Conservation (phyloP, 2,888 invertebrate species). For the Eurytoma californica region DNA sequence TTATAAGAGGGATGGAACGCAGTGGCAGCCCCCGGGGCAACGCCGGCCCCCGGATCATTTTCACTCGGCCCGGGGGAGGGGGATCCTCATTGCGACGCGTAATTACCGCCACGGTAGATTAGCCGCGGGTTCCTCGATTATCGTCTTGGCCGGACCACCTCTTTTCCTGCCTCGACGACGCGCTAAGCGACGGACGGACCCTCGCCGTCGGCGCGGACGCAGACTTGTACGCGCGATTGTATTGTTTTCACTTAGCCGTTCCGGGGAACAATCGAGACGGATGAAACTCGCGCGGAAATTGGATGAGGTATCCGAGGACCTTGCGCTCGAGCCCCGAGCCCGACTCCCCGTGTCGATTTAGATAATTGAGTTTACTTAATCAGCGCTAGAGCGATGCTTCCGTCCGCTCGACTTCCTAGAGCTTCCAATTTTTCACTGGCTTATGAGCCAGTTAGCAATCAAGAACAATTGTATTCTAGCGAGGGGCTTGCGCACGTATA, state of each 20-base stretch:
- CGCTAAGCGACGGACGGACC: constrained; percentile 27
- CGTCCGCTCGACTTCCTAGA: no score
- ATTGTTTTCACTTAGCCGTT: constrained; percentile 55
- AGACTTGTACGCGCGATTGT: neutral
- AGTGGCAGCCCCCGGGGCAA: constrained; percentile 17
- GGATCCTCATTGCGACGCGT: constrained; percentile 58
- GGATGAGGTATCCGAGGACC: constrained; percentile 19
- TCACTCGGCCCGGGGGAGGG: constrained; percentile 56
- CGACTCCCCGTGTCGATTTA: constrained; percentile 46
- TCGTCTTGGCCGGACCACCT: constrained; percentile 25
- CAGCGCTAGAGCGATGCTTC: constrained; percentile 2
- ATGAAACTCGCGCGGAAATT: constrained; percentile 47
- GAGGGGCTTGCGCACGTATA: no score
- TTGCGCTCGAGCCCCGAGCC: neutral
- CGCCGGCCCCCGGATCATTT: constrained; percentile 57
- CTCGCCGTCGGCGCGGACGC: neutral
- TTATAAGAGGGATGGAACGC: constrained; percentile 29
- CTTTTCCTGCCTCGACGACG: constrained; percentile 13
- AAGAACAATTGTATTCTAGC: no score
- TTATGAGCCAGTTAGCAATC: no score
- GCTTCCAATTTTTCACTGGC: no score
- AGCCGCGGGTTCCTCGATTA: constrained; percentile 50
- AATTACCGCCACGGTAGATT: constrained; percentile 59
- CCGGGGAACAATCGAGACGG: constrained; percentile 46
- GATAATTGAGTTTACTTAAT: constrained; percentile 56